Base-by-base conservation (phyloP, 2,888 invertebrate species). In the Teinopalpus imperialis region DNA sequence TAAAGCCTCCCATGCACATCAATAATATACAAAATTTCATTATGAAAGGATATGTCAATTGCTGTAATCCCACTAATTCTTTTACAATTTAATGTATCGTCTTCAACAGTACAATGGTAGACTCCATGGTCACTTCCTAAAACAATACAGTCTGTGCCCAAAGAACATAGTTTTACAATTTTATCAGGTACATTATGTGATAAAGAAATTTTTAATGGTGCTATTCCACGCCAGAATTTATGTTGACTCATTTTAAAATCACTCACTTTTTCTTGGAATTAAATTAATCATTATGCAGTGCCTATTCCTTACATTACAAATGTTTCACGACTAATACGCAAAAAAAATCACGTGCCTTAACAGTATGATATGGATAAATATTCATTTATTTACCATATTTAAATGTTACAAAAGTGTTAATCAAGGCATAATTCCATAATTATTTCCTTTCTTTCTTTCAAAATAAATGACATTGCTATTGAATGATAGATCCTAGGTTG, bases 31-130 rank as follows among this genome's bases (percentile, higher is more conserved):
- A 93, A 74, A 59, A 89, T 74, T 56, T 90, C 82, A 59, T 90
- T 89, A 66, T 91, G 90, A 60, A 90, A 89, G 56, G 92, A 91
- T 70, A 94, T 90, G 79, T 93, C 93, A 54, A 91, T 80, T 16
- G 91, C 91, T 54, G 82, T 81, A 52, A 91, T 81, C 49, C 90
- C 88, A 35, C 82, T 78, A 40, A 89, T 77, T 66, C 80, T 90
- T 51, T 81, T 81, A 56, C 89, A 82, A 52, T 82, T 66, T 49
- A 88, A 66, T 18, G 69, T 69, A 50, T 83, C 76, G 6, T 81
- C 78, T 53, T 75, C 67, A 56, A 77, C 69, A 56, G 72, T 73
- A 55, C 87, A 85, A 53, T 71, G 69, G 63, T 87, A 88, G n/a
- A 88, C 64, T 42, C 77, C 73, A 72, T 88, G 87, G 70, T 87